Base-by-base conservation (phyloP, 1,140 invertebrate genomes). In the Periplaneta americana region DNA sequence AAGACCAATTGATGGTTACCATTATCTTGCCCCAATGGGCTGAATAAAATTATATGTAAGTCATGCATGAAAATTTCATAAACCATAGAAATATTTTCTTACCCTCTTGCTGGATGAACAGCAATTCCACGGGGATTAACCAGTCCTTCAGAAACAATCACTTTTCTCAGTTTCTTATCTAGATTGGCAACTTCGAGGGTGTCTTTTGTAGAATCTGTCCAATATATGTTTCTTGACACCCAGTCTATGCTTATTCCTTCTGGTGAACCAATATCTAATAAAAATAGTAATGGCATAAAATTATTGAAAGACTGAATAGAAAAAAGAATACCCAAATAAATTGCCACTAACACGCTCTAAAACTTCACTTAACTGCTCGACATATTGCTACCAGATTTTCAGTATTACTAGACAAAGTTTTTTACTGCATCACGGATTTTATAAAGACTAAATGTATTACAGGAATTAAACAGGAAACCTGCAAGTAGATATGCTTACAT, bases 221-320 rank as follows among this genome's bases (percentile, higher is more conserved):
- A 99, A 87, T 97, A 99, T 79, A 99, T 91, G 84, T 97, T 98
- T 83, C 97, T 91, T 0, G 95, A 94, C 31, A 97, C 89, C 93
- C 95, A 98, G 89, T 99, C 98, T 31, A 99, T 91, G 9, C 97
- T 93, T 79, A 99, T 87, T 35, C 98, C 98, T 91, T 99, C 98
- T 0, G 96, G 95, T 32, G 96, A 96, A 83, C 92, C 93, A 34
- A 98, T 92, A 85, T 93, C 95, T 94, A 86, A 66, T 86, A 83
- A 79, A 34, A 22, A n/a, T n/a, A n/a, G n/a, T n/a, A n/a, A n/a
- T n/a, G n/a, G n/a, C n/a, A n/a, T n/a, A n/a, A n/a, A n/a, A n/a
- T n/a, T n/a, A n/a, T n/a, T n/a, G n/a, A n/a, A n/a, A n/a, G n/a
- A n/a, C n/a, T n/a, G n/a, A n/a, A n/a, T n/a, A n/a, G n/a, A n/a